Conservation (phyloP, 1,140 invertebrate species). For the Homarus americanus region DNA sequence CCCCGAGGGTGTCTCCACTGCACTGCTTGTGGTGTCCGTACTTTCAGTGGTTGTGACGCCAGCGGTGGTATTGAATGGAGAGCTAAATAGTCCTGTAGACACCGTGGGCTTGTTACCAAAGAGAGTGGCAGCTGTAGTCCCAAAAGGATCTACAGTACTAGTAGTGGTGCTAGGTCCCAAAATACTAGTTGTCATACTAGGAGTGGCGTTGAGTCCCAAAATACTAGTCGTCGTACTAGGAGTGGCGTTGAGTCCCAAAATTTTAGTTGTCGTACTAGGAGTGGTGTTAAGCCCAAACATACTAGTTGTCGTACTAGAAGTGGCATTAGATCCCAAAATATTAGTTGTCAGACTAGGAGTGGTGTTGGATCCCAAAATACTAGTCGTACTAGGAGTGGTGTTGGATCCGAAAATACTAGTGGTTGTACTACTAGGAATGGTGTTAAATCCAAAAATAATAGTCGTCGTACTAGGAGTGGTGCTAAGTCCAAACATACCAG, state of each 20-base stretch:
- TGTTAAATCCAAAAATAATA: no score
- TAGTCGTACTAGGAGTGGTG: slow-evolving; percentile 79
- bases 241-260: background rate
- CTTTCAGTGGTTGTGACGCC: background rate
- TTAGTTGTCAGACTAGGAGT: slow-evolving; percentile 80
- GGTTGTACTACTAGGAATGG: no score
- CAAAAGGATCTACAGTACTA: background rate
- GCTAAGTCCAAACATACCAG: no score
- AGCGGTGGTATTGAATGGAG: background rate
- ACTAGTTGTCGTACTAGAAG: slow-evolving; percentile 80
- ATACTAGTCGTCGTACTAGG: background rate
- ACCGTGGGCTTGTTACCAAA: background rate
- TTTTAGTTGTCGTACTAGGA: background rate
- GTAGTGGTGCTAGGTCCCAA: slow-evolving; percentile 8
- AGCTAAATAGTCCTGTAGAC: background rate
- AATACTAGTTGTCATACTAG: background rate
- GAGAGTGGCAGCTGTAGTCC: background rate
- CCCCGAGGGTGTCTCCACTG: background rate
- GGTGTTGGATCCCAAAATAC: slow-evolving; percentile 68
- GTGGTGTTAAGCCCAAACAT: slow-evolving; percentile 79
- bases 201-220: background rate
- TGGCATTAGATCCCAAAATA: slow-evolving; percentile 70
- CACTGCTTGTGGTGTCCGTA: background rate
- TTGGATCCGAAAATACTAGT: no score
- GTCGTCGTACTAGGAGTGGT: no score